Evolutionary conservation across 2,797 vertebrate genomes (phyloP).

Genomic region (Mormyrus hasselquistii): DNA sequence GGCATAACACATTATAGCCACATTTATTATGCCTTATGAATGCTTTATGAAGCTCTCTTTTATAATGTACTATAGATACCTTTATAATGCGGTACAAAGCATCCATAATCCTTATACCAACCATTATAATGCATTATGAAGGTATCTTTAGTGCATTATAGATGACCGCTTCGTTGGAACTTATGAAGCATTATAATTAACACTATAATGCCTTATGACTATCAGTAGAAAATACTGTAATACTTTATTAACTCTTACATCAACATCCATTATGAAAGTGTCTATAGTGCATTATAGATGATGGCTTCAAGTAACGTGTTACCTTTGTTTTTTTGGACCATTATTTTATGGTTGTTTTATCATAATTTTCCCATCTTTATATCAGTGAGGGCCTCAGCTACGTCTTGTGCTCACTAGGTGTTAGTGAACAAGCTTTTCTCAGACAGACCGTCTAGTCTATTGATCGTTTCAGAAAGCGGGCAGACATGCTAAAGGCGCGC

Average conservation of each 20-base stretch:
- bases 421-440: background rate
- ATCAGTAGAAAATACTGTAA: background rate
- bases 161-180: background rate
- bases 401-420: background rate
- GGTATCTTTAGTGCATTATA: background rate
- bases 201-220: background rate
- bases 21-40: background rate
- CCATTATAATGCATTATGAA: background rate
- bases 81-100: background rate
- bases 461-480: background rate
- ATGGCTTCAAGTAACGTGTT: background rate
- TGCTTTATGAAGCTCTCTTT: background rate
- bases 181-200: background rate
- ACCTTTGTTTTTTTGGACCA: background rate
- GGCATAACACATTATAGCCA: background rate
- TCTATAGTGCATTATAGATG: background rate
- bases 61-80: background rate
- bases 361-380: background rate
- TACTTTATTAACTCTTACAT: background rate
- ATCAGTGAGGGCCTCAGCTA: background rate
- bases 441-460: background rate
- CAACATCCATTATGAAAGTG: background rate
- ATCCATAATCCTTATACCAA: background rate
- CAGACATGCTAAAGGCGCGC: background rate
- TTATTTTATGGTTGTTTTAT: background rate